These are phyloP conservation scores for Mohoua ochrocephala DNA, from an alignment of 2,113 vertebrate species.

Conservation along the genomic window DNA sequence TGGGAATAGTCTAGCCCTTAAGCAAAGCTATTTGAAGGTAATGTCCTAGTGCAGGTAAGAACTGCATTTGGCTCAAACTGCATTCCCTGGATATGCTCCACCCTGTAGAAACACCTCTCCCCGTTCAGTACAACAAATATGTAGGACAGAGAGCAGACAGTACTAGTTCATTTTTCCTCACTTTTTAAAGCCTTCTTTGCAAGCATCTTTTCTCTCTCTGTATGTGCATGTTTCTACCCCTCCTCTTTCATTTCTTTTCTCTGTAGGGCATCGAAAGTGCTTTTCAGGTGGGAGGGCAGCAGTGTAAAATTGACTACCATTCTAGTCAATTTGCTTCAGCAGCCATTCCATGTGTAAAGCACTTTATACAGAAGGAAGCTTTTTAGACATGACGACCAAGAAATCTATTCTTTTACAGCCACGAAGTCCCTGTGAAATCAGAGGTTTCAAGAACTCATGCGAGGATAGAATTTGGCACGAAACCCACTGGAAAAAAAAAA, in stretches of 20 bases:
- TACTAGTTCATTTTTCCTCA: not conserved
- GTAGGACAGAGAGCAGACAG: slow-evolving; percentile 6
- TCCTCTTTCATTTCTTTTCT: slow-evolving; percentile 38
- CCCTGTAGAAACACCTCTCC: not conserved
- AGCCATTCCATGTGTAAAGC: slow-evolving; percentile 56
- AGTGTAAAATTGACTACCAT: slow-evolving; percentile 44
- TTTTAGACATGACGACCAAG: slow-evolving; percentile 31
- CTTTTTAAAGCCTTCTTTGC: not conserved
- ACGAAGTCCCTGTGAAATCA: not conserved
- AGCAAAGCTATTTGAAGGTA: slow-evolving; percentile 24
- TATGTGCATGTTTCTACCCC: not conserved
- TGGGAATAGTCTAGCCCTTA: slow-evolving; percentile 7
- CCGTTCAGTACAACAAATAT: not conserved
- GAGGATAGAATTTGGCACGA: not conserved
- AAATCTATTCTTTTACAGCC: slow-evolving; percentile 14
- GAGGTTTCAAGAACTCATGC: not conserved
- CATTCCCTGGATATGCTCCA: not conserved
- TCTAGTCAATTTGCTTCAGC: slow-evolving; percentile 56
- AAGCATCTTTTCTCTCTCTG: not conserved
- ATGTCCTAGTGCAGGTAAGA: not conserved
- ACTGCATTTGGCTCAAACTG: not conserved
- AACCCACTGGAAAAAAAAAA: not conserved
- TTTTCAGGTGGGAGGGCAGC: slow-evolving; percentile 47
- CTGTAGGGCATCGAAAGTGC: slow-evolving; percentile 40
- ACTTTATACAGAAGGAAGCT: slow-evolving; percentile 26